Conservation (phyloP, 2,888 invertebrate species). For the Lycocerus yunnanus region DNA sequence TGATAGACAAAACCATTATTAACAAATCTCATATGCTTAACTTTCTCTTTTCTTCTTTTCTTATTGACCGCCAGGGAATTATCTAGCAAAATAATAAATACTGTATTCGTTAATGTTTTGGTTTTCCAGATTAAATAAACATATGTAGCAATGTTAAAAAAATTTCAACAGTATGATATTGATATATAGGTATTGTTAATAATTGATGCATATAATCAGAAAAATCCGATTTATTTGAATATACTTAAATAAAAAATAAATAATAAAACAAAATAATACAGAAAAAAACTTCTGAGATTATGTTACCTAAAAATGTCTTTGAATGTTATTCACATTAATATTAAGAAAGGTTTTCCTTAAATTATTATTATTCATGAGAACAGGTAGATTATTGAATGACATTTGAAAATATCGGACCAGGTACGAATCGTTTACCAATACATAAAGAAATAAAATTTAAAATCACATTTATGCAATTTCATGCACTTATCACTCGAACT, state of each 20-base stretch:
- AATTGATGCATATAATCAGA: background rate
- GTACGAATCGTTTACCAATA: too few species aligned
- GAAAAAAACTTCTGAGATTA: background rate
- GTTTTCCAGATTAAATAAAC: background rate
- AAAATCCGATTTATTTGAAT: background rate
- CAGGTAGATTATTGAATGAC: too few species aligned
- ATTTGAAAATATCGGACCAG: too few species aligned
- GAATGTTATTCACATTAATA: background rate
- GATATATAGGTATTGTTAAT: background rate
- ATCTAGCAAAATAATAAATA: slow-evolving; percentile 28
- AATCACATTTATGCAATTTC: too few species aligned
- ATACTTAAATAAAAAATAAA: too few species aligned
- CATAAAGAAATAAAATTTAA: too few species aligned
- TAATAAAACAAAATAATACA: too few species aligned
- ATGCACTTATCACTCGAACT: too few species aligned
- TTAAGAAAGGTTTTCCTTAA: background rate
- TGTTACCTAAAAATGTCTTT: background rate
- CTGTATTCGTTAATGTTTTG: slow-evolving; percentile 7
- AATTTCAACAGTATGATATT: background rate
- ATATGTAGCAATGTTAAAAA: background rate
- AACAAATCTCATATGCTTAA: slow-evolving; percentile 34
- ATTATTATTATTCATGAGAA: background rate
- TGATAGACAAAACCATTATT: slow-evolving; percentile 42
- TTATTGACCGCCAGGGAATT: background rate
- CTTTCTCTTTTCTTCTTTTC: background rate